Percentiles rank a stretch among this genome's conserved stretches.
These are phyloP conservation scores for Notocelia uddmanniana DNA, from an alignment of 2,888 invertebrate genomes.

Conservation along the genomic window DNA sequence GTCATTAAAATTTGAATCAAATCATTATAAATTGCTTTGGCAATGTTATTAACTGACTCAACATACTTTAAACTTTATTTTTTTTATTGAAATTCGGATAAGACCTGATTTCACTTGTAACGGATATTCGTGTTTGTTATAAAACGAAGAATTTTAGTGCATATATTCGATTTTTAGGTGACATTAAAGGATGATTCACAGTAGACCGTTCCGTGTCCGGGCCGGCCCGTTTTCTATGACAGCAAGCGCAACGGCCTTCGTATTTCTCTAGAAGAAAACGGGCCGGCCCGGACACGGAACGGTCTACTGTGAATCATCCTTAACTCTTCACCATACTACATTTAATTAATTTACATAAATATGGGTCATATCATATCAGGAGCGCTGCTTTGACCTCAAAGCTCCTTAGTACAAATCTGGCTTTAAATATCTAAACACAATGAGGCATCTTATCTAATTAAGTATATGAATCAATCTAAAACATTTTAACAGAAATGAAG, in stretches of 20 bases:
- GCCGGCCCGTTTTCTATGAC: too few species aligned
- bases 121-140: not conserved
- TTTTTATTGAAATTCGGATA: not conserved
- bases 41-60: conserved; percentile 7
- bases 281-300: too few species aligned
- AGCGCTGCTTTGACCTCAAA: not conserved
- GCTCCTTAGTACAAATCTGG: not conserved
- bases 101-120: not conserved
- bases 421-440: not conserved
- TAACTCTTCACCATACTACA: conserved; percentile 6
- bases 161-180: not conserved
- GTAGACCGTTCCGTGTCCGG: too few species aligned
- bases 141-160: not conserved
- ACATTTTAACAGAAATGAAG: not conserved
- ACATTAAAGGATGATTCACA: too few species aligned
- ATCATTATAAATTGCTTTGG: conserved; percentile 42
- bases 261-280: too few species aligned
- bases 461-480: conserved; percentile 1
- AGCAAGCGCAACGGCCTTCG: too few species aligned
- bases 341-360: not conserved
- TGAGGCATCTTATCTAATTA: not conserved
- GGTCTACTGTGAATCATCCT: too few species aligned
- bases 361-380: not conserved
- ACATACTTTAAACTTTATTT: not conserved
- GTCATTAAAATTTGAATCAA: conserved; percentile 51